These are phyloP conservation scores for Bergia puertoricense DNA, from an alignment of 92 coral and sea anemone genomes.

Conservation along the genomic window DNA sequence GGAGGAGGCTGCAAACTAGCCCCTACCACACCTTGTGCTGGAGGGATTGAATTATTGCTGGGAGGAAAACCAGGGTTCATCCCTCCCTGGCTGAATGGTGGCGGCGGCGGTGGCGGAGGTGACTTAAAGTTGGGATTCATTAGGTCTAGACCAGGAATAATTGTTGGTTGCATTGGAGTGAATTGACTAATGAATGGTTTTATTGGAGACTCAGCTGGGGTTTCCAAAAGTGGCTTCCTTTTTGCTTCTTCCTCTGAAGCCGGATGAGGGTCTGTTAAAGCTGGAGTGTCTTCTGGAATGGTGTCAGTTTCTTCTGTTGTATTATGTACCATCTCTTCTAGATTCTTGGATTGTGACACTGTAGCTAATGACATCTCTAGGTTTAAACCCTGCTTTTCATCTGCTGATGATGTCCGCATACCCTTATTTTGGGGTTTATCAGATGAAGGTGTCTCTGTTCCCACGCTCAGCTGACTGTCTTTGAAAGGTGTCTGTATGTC, in stretches of 20 bases:
- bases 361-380: neutral
- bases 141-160: constrained; percentile 36
- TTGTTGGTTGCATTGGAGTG: constrained; percentile 12
- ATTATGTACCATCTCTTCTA: neutral
- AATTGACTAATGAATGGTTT: constrained; percentile 12
- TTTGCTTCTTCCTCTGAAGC: neutral
- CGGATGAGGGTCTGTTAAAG: neutral
- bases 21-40: neutral
- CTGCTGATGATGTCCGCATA: neutral
- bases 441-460: too few relatives aligned
- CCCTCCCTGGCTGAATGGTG: constrained; percentile 13
- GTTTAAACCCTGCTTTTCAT: neutral
- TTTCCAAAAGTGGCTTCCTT: neutral
- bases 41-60: neutral
- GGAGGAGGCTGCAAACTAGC: constrained; percentile 25
- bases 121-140: constrained; percentile 38
- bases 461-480: neutral
- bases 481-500: neutral
- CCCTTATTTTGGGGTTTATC: neutral
- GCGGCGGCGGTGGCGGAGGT: constrained; percentile 34
- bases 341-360: neutral
- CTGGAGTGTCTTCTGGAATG: neutral
- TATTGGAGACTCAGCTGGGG: neutral
- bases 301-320: neutral
- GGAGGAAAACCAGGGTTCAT: constrained; percentile 15